These are phyloP conservation scores for Chymomyza fuscimana DNA, from an alignment of 2,888 invertebrate genomes.

Conservation along the genomic window DNA sequence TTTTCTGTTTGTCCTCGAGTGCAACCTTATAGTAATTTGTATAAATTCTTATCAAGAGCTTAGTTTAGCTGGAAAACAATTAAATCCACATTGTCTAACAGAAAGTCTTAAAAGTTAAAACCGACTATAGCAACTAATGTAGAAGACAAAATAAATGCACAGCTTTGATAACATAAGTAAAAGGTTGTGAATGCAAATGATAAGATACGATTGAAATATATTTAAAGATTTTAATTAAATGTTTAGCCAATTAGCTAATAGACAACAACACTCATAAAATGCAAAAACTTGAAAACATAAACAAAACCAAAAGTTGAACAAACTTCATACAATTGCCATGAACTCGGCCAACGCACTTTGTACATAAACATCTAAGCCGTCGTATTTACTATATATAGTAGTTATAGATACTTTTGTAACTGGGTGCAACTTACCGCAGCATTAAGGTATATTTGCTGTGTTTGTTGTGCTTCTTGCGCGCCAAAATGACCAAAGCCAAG, in stretches of 20 bases:
- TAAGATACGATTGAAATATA: conserved; percentile 29
- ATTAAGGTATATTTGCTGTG: conserved; percentile 91
- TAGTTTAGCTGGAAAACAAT: neutral
- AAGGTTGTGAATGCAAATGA: conserved; percentile 9
- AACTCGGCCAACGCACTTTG: conserved; percentile 37
- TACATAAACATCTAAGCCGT: conserved; percentile 10
- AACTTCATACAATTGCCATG: conserved; percentile 60
- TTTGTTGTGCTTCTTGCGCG: conserved; percentile 85
- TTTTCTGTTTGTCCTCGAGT: too few species aligned
- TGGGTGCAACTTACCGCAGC: conserved; percentile 77
- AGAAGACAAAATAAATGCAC: conserved; percentile 9
- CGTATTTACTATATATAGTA: conserved; percentile 8
- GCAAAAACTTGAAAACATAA: conserved; percentile 1
- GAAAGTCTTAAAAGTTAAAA: conserved; percentile 21
- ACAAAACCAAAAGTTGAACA: conserved; percentile 50
- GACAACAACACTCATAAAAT: conserved; percentile 16
- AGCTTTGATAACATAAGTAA: conserved; percentile 4
- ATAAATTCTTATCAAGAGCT: neutral
- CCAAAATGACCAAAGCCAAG: conserved; percentile 87
- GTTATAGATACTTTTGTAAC: neutral
- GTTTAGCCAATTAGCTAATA: conserved; percentile 6
- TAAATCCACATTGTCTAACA: neutral
- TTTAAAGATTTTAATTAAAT: conserved; percentile 13
- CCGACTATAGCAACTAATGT: conserved; percentile 4
- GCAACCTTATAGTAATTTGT: too few species aligned